A percentile compares a stretch with the other conserved stretches of the same genome.
phyloP scores from a whole-genome alignment of 2,888 invertebrate genomes.

The Calameuta filiformis region DNA sequence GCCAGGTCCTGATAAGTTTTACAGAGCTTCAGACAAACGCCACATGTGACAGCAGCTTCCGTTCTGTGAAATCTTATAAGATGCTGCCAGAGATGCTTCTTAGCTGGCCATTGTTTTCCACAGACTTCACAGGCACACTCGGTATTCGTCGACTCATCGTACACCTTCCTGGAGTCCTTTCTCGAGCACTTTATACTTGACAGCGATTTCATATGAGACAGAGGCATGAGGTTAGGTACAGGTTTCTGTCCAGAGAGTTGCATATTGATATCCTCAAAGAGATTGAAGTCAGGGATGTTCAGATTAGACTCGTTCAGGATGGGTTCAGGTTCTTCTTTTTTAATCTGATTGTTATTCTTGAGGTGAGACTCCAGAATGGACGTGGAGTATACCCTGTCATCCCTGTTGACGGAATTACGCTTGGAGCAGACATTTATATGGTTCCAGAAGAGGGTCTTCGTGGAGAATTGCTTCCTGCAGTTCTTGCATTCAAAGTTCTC shows the following conservation, averaged over 20 bases:
- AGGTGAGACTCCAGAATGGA: slow-evolving; percentile 58
- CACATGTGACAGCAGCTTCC: slow-evolving; percentile 71
- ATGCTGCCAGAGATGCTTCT: slow-evolving; percentile 73
- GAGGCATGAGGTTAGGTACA: slow-evolving; percentile 59
- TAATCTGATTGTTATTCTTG: slow-evolving; percentile 59
- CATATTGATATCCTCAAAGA: slow-evolving; percentile 63
- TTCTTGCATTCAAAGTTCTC: slow-evolving; percentile 59
- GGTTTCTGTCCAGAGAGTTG: slow-evolving; percentile 61
- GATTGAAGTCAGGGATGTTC: slow-evolving; percentile 62
- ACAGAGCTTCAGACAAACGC: slow-evolving; percentile 71
- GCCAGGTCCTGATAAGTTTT: slow-evolving; percentile 67
- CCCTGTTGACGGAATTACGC: slow-evolving; percentile 28
- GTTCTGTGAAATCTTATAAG: slow-evolving; percentile 70
- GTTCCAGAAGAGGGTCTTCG: slow-evolving; percentile 56
- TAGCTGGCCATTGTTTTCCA: slow-evolving; percentile 72
- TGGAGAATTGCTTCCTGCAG: slow-evolving; percentile 57
- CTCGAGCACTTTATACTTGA: slow-evolving; percentile 54
- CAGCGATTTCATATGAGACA: slow-evolving; percentile 40
- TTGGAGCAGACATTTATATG: slow-evolving; percentile 55
- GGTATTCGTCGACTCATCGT: slow-evolving; percentile 67
- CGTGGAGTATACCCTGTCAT: slow-evolving; percentile 32
- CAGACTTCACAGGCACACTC: slow-evolving; percentile 70
- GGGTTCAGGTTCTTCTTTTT: slow-evolving; percentile 47
- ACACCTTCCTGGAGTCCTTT: slow-evolving; percentile 68
- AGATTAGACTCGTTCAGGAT: slow-evolving; percentile 50